These are phyloP conservation scores for Zaprionus camerounensis DNA, from an alignment of 1,140 invertebrate species.

Conservation along the genomic window DNA sequence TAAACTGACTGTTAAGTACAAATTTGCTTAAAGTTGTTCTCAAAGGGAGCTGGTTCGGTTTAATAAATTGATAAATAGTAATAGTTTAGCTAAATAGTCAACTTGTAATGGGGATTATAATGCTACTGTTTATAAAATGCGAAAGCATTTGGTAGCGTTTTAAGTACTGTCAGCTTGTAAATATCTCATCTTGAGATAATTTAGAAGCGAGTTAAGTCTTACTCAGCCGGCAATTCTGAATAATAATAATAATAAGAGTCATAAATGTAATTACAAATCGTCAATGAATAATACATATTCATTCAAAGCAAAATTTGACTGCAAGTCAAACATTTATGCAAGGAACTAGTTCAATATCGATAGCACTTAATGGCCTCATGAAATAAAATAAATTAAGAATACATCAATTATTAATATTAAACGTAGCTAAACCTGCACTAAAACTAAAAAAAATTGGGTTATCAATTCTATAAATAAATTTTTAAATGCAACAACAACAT, in stretches of 20 bases:
- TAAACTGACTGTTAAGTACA: slow-evolving; percentile 16
- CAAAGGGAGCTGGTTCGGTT: neutral
- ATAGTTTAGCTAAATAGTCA: neutral
- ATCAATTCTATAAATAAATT: slow-evolving; percentile 3
- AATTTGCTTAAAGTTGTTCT: neutral
- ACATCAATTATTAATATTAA: neutral
- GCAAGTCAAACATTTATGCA: neutral
- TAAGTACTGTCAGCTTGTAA: neutral
- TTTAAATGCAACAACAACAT: neutral
- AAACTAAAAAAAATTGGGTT: neutral
- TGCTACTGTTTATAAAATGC: too few species aligned
- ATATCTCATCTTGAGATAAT: neutral
- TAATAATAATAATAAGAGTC: neutral
- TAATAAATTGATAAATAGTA: neutral
- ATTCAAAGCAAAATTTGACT: neutral
- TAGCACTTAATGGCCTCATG: neutral
- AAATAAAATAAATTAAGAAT: neutral
- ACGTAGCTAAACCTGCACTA: neutral
- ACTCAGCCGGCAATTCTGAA: neutral
- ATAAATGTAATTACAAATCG: neutral
- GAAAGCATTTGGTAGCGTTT: too few species aligned
- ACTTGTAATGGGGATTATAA: too few species aligned
- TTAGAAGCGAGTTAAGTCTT: neutral
- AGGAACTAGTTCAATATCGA: slow-evolving; percentile 3
- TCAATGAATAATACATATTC: neutral